These are phyloP conservation scores for Hydropsyche betteni DNA, from an alignment of 2,888 invertebrate species.

Conservation along the genomic window DNA sequence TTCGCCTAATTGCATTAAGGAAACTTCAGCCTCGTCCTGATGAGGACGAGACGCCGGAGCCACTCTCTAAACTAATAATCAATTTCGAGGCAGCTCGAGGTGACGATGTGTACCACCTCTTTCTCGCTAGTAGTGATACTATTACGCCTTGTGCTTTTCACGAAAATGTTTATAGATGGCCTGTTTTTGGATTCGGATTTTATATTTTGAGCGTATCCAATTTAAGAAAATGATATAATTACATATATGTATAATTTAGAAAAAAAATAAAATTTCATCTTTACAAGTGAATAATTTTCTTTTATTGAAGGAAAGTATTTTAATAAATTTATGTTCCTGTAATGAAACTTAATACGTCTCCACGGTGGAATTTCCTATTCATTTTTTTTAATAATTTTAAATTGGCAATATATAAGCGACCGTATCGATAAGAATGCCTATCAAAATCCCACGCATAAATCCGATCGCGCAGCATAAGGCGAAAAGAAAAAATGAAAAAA, in stretches of 20 bases:
- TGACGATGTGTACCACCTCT: background rate
- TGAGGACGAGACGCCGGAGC: conserved; percentile 41
- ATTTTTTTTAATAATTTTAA: background rate
- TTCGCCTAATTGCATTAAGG: conserved; percentile 50
- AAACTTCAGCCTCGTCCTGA: conserved; percentile 45
- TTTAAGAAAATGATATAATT: too few relatives aligned
- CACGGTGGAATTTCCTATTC: background rate
- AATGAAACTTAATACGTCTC: too few relatives aligned
- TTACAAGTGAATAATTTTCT: too few relatives aligned
- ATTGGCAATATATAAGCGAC: background rate
- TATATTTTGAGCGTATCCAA: too few relatives aligned
- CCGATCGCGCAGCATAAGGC: conserved; percentile 1
- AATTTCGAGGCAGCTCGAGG: conserved; percentile 42
- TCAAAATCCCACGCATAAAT: conserved; percentile 36
- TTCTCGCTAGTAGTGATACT: background rate
- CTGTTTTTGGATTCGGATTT: too few relatives aligned
- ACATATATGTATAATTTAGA: too few relatives aligned
- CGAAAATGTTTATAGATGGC: too few relatives aligned
- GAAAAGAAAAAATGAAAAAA: background rate
- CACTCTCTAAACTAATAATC: conserved; percentile 49
- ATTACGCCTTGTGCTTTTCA: too few relatives aligned
- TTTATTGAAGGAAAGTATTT: too few relatives aligned
- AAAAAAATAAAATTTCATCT: too few relatives aligned
- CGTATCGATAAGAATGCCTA: conserved; percentile 10
- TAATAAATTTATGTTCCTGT: too few relatives aligned